Conservation (phyloP, 1,140 invertebrate species). For the Ephestia elutella region DNA sequence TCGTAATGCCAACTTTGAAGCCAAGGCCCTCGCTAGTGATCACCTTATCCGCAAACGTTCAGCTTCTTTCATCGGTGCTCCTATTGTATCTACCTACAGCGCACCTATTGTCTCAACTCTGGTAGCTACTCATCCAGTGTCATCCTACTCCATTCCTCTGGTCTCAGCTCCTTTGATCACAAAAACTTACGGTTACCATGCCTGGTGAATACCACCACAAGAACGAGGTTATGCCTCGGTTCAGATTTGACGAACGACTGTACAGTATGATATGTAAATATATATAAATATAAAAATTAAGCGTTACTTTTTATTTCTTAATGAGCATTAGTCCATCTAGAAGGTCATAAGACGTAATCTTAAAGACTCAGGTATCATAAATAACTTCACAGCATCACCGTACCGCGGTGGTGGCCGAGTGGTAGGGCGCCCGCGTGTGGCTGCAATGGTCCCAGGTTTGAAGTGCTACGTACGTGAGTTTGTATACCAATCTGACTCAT, state of each 20-base stretch:
- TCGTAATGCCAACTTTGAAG: conserved; percentile 60
- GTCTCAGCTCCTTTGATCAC: conserved; percentile 38
- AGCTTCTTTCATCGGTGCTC: conserved; percentile 31
- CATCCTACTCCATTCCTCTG: conserved; percentile 37
- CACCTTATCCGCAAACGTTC: conserved; percentile 57
- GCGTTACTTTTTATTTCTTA: background rate
- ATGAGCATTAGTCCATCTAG: background rate
- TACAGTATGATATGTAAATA: conserved; percentile 32
- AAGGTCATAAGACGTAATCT: no score
- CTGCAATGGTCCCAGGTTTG: no score
- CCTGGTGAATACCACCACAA: conserved; percentile 43
- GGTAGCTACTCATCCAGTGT: conserved; percentile 31
- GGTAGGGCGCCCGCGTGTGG: no score
- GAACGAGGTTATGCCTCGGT: conserved; percentile 35
- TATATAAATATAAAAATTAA: conserved; percentile 13
- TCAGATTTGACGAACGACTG: conserved; percentile 36
- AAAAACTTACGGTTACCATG: conserved; percentile 41
- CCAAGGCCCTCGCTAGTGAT: conserved; percentile 47
- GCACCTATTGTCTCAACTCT: conserved; percentile 34
- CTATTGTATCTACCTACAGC: conserved; percentile 32
- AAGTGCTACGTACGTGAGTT: no score
- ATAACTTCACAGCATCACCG: no score
- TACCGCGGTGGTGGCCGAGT: no score
- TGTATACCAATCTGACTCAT: no score
- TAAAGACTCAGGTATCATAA: background rate